phyloP scores from a whole-genome alignment of 2,888 invertebrate species.

The Erebia epiphron region DNA sequence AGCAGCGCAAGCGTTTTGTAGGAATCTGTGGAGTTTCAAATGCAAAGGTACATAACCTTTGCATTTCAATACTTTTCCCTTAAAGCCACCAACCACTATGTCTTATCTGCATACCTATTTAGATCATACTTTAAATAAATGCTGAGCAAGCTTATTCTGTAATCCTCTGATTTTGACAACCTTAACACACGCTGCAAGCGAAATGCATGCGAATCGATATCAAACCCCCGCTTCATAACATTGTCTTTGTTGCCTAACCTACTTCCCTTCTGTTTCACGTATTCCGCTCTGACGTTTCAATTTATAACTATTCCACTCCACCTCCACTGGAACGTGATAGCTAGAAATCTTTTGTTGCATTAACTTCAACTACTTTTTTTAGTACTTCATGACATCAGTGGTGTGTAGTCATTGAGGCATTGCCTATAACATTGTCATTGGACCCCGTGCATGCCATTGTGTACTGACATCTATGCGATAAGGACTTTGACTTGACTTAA shows the following conservation, averaged over 20 bases:
- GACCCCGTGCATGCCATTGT: too few species aligned
- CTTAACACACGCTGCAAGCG: slow-evolving; percentile 50
- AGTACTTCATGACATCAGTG: background rate
- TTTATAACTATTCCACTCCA: slow-evolving; percentile 37
- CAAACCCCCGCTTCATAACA: slow-evolving; percentile 65
- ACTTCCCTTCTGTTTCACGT: slow-evolving; percentile 52
- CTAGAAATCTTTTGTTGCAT: slow-evolving; percentile 4
- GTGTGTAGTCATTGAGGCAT: too few species aligned
- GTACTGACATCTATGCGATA: too few species aligned
- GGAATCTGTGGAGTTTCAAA: too few species aligned
- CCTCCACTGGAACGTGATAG: slow-evolving; percentile 17
- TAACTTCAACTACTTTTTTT: slow-evolving; percentile 1
- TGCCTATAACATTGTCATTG: too few species aligned
- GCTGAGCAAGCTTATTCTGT: background rate
- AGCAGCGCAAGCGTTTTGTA: too few species aligned
- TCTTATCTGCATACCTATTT: background rate
- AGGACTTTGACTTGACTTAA: too few species aligned
- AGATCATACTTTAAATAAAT: background rate
- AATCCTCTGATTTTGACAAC: background rate
- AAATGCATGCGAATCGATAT: slow-evolving; percentile 80
- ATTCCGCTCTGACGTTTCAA: slow-evolving; percentile 42
- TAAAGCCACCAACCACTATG: too few species aligned
- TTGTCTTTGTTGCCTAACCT: slow-evolving; percentile 79
- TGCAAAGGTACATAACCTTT: too few species aligned
- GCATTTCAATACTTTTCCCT: too few species aligned